These are phyloP conservation scores for Drosophila mayri DNA, from an alignment of 1,140 invertebrate species.

Conservation along the genomic window DNA sequence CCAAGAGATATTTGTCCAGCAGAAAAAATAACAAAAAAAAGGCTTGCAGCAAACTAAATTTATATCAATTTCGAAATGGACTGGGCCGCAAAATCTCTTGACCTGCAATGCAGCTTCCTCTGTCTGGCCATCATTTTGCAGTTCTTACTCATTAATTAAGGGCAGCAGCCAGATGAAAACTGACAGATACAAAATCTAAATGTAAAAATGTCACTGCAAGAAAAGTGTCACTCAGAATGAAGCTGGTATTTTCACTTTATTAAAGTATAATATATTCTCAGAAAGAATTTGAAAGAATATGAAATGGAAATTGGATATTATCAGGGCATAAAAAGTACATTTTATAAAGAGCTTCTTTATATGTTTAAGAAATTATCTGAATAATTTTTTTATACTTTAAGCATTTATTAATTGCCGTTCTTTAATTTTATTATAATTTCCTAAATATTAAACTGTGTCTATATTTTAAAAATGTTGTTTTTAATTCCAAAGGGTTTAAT, in stretches of 20 bases:
- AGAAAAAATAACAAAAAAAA: not conserved
- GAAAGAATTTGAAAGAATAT: not conserved
- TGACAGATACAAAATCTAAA: constrained; percentile 42
- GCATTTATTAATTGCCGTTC: not conserved
- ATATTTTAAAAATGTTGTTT: too few relatives aligned
- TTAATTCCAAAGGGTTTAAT: not conserved
- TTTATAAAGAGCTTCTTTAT: too few relatives aligned
- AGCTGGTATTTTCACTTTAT: not conserved
- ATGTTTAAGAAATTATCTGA: not conserved
- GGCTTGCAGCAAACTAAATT: too few relatives aligned
- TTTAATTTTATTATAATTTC: not conserved
- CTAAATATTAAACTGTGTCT: not conserved
- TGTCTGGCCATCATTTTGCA: constrained; percentile 32
- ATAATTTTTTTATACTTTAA: not conserved
- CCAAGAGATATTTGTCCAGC: constrained; percentile 5
- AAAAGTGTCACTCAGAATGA: not conserved
- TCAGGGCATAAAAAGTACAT: not conserved
- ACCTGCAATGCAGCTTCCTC: constrained; percentile 49
- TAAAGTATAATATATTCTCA: too few relatives aligned
- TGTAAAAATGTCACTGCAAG: constrained; percentile 16
- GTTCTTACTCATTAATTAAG: constrained; percentile 54
- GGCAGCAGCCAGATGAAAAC: constrained; percentile 40
- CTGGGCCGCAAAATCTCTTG: constrained; percentile 43
- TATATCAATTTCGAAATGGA: constrained; percentile 52
- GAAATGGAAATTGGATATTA: not conserved